Evolutionary conservation across 2,797 vertebrate species (phyloP), one percentile per base, ranked within the genome.

Genomic region (Oreochromis mossambicus): DNA sequence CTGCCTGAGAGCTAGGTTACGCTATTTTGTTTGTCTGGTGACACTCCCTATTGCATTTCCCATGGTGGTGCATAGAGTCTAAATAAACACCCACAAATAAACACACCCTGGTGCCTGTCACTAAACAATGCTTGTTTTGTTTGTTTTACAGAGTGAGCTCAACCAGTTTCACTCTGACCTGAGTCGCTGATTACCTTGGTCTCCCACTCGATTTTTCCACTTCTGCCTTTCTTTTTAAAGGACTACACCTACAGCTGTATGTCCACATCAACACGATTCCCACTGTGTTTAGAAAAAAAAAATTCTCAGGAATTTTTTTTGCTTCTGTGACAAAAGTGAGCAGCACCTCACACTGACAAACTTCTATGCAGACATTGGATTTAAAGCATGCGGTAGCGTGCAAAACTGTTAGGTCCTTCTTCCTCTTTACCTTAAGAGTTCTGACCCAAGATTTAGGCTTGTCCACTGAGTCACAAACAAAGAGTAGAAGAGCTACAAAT

Each of bases 41-140:
- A 85, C 83, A 91, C 87, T 93, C 91, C 84, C 86, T 87, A 58
- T 89, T 89, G 89, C 89, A 91, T 92, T 94, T 94, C 92, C 87
- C 92, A 93, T 89, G 88, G 83, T 82, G 86, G 91, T 66, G 80
- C 87, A 82, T 55, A 10, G 61, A 82, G 84, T 81, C 87, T 91
- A 89, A 87, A 91, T 61, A 93, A 94, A 94, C 88, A 94, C 29
- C 41, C 80, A 79, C 80, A 88, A 88, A 94, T 73, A 88, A 85
- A 91, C 94, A 94, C 89, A 91, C 90, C 91, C 92, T 83, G 88
- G 80, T 84, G 81, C 83, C 92, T 95, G 92, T 93, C 93, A 94
- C 92, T 93, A 52, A 95, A 94, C 94, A 88, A 83, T 83, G 17
- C 70, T 51, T 34, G 70, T 56, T n/a, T 61, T 94, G 93, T 94